Evolutionary conservation across 2,113 vertebrate genomes (phyloP), one percentile per base, ranked within the genome.

Genomic region (Nerophis ophidion): DNA sequence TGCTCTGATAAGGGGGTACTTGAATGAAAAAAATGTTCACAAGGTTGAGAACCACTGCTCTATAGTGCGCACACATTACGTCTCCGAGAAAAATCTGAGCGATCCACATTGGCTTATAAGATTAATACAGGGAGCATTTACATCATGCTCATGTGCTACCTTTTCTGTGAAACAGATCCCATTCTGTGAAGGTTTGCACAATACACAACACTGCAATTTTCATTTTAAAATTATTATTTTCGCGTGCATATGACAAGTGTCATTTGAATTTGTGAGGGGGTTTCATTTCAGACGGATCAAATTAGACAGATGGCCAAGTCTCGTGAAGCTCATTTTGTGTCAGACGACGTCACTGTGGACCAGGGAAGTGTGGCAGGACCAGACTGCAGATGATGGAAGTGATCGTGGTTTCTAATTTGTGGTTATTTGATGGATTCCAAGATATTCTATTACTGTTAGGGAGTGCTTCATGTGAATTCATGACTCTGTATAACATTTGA

Each of bases 401-500:
- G 6, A 9, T 34, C 16, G 35, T 7, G 12, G 11, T 16, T 51
- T 16, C 3, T 9, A n/a, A 42, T 58, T 59, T 55, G 17, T 11
- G 55, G 8, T 52, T 15, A 16, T 54, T 33, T 6, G 15, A 53
- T 38, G 35, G 1, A 57, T 45, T 8, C 8, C 9, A 44, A 45
- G 17, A 26, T 55, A 5, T 8, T 50, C 38, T 15, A 59, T 9
- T 40, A 40, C 3, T 40, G 3, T 9, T 7, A 13, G 35, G 57
- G 6, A 8, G 58, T 26, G 11, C 17, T 14, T 53, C 34, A 19
- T 35, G 4, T 44, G n/a, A 14, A 17, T 14, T 58, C 36, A 9
- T 60, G 13, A n/a, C n/a, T 61, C 48, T 53, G 60, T 33, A 69
- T 67, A 59, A 6, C 26, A 34, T 10, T 46, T 51, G 34, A 60